Evolutionary conservation across 2,113 vertebrate species (phyloP).

Genomic region (Planiliza haematocheilus): DNA sequence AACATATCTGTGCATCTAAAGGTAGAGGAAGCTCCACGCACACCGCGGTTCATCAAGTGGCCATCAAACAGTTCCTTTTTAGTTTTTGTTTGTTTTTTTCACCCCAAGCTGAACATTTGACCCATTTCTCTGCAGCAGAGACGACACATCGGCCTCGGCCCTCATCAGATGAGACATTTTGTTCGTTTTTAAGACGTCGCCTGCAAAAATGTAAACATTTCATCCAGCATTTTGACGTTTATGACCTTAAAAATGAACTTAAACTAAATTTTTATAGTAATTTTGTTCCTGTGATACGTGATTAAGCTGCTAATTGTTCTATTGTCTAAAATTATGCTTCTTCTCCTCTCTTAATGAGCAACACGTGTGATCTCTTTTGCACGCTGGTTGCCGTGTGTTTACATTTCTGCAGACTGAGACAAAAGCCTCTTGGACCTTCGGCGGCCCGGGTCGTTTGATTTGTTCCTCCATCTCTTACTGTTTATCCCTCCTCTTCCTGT

Average conservation of each 20-base stretch:
- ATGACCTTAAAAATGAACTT: too few species aligned
- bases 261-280: too few species aligned
- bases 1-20: neutral
- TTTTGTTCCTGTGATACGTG: too few species aligned
- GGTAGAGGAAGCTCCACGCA: constrained; percentile 12
- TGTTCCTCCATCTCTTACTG: constrained; percentile 58
- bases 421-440: constrained; percentile 18
- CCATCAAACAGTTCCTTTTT: constrained; percentile 31
- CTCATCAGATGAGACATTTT: neutral
- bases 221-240: neutral
- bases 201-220: neutral
- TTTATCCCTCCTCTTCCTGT: constrained; percentile 82
- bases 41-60: constrained; percentile 1
- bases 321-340: too few species aligned
- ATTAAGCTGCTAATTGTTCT: too few species aligned
- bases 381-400: constrained; percentile 2
- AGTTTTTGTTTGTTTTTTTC: constrained; percentile 12
- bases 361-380: neutral
- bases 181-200: neutral
- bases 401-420: constrained; percentile 24
- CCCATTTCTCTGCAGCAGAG: constrained; percentile 1
- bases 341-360: too few species aligned
- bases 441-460: constrained; percentile 36
- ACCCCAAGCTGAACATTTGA: neutral
- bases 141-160: neutral